Evolutionary conservation across 1,140 invertebrate genomes (phyloP).

Genomic region (Aleiodes sp.): DNA sequence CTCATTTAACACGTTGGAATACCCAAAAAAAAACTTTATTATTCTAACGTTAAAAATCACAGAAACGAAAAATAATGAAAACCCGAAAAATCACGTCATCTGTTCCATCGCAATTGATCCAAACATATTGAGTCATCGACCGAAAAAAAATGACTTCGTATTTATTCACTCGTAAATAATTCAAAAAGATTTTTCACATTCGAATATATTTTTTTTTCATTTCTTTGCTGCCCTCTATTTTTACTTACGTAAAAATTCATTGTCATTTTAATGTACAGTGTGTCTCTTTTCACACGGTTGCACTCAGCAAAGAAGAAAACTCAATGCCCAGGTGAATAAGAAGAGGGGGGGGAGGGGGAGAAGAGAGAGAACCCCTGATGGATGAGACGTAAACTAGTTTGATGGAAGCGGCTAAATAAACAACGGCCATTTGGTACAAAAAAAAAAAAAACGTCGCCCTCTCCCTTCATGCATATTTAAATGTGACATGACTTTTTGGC

Average conservation of each 20-base stretch:
- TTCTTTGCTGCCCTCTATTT: neutral
- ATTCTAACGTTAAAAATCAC: slow-evolving; percentile 9
- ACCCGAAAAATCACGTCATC: slow-evolving; percentile 5
- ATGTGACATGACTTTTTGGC: slow-evolving; percentile 8
- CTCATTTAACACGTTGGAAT: neutral
- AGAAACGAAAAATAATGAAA: neutral
- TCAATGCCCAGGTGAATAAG: neutral
- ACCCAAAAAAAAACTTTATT: neutral
- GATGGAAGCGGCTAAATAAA: slow-evolving; percentile 20
- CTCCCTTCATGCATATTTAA: neutral
- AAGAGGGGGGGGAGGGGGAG: neutral
- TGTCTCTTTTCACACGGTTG: neutral
- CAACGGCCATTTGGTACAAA: slow-evolving; percentile 6
- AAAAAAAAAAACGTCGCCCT: neutral
- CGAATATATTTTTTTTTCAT: neutral
- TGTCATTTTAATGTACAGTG: slow-evolving; percentile 23
- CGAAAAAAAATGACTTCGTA: neutral
- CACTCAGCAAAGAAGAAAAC: neutral
- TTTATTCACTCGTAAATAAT: slow-evolving; percentile 20
- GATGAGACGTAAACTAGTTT: slow-evolving; percentile 15
- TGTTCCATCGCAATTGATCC: neutral
- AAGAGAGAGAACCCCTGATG: neutral
- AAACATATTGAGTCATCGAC: slow-evolving; percentile 7
- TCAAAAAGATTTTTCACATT: neutral
- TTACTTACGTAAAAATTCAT: neutral